Evolutionary conservation across 2,888 invertebrate species (phyloP).

Genomic region (Oscheius sp.): DNA sequence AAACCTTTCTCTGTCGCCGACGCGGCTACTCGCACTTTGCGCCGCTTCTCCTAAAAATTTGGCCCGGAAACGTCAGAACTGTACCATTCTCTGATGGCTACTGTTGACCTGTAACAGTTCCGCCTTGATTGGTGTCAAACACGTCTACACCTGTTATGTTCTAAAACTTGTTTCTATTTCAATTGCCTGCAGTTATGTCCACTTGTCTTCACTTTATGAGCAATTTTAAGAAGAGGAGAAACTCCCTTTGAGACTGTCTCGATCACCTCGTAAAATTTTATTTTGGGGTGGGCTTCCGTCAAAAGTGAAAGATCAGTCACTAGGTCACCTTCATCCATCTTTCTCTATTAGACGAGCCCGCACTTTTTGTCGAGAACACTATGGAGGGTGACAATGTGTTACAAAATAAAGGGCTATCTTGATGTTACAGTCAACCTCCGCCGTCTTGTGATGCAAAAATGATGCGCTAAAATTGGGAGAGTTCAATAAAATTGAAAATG

Average conservation of each 20-base stretch:
- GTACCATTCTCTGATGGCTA: neutral
- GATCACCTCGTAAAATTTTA: neutral
- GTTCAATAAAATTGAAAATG: neutral
- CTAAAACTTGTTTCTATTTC: conserved; percentile 11
- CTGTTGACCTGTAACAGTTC: conserved; percentile 15
- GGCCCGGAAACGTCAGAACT: neutral
- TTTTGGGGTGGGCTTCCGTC: neutral
- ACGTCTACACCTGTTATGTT: conserved; percentile 7
- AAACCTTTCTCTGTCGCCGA: conserved; percentile 7
- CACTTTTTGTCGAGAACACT: conserved; percentile 1
- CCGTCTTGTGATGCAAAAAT: neutral
- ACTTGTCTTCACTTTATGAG: neutral
- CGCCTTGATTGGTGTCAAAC: conserved; percentile 4
- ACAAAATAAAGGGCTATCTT: neutral
- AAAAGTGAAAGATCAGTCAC: neutral
- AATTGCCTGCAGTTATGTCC: conserved; percentile 11
- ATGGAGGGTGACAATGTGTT: neutral
- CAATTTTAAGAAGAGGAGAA: too few species aligned
- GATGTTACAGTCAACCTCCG: conserved; percentile 18
- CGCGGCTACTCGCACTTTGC: neutral
- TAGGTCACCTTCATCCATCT: neutral
- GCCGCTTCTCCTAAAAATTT: neutral
- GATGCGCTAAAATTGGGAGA: neutral
- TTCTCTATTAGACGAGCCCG: neutral
- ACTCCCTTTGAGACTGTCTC: neutral